These are phyloP conservation scores for Anoncus sp. DNA, from an alignment of 2,888 invertebrate species.

Conservation along the genomic window DNA sequence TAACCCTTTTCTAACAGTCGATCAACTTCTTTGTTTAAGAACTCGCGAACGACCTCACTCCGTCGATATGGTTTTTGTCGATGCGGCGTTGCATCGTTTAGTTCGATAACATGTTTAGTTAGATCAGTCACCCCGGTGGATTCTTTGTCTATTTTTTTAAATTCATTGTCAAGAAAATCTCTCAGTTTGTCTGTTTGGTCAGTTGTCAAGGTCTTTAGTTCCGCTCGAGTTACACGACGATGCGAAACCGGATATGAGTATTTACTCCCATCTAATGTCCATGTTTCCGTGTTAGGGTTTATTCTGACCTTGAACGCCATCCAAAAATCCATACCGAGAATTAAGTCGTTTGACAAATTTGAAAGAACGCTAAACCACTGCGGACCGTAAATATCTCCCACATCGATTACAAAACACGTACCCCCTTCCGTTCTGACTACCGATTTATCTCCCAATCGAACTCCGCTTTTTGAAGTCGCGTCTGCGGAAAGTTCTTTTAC, in stretches of 20 bases:
- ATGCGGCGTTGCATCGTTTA: slow-evolving; percentile 19
- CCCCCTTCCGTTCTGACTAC: slow-evolving; percentile 28
- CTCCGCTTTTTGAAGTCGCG: slow-evolving; percentile 11
- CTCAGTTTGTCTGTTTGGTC: slow-evolving; percentile 11
- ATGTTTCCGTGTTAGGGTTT: slow-evolving; percentile 15
- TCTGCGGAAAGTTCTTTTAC: slow-evolving; percentile 12
- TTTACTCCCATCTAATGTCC: slow-evolving; percentile 36
- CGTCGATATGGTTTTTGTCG: slow-evolving; percentile 40
- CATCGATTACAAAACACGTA: slow-evolving; percentile 49
- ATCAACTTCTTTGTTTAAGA: no score
- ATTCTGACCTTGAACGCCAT: slow-evolving; percentile 23
- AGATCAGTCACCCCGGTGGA: slow-evolving; percentile 41
- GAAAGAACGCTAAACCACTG: slow-evolving; percentile 55
- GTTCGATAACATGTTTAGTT: slow-evolving; percentile 32
- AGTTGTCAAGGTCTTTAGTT: slow-evolving; percentile 10
- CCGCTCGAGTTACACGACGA: background rate
- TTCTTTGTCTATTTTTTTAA: background rate
- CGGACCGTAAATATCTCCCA: slow-evolving; percentile 37
- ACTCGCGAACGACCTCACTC: no score
- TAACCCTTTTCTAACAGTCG: no score
- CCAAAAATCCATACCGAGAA: slow-evolving; percentile 56
- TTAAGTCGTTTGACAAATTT: slow-evolving; percentile 19
- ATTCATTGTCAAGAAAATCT: slow-evolving; percentile 29
- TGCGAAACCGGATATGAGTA: slow-evolving; percentile 19
- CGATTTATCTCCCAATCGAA: slow-evolving; percentile 24